phyloP scores from a whole-genome alignment of 2,888 invertebrate genomes.

The Amblyjoppa proteus region DNA sequence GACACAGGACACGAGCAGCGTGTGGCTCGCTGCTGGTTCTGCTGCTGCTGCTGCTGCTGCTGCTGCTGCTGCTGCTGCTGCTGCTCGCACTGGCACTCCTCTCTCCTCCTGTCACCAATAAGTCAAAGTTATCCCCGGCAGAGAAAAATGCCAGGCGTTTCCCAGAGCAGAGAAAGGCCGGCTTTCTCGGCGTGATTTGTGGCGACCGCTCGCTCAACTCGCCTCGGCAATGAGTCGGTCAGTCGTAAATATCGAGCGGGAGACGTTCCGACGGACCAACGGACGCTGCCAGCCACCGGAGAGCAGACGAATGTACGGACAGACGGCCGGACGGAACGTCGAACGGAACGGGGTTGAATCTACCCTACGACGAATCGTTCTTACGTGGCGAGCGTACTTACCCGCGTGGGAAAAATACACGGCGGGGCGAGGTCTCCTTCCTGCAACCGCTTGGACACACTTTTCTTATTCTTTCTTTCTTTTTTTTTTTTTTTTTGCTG shows the following conservation, averaged over 20 bases:
- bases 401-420: conserved; percentile 1
- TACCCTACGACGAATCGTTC: conserved; percentile 70
- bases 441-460: conserved; percentile 1
- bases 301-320: conserved; percentile 60
- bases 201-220: conserved; percentile 84
- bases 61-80: conserved; percentile 19
- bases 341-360: conserved; percentile 67
- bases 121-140: conserved; percentile 85
- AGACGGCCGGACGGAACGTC: conserved; percentile 58
- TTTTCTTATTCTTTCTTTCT: background rate
- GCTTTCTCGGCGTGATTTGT: conserved; percentile 84
- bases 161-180: conserved; percentile 84
- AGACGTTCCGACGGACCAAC: conserved; percentile 76
- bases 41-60: conserved; percentile 12
- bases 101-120: conserved; percentile 82
- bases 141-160: conserved; percentile 85
- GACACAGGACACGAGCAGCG: conserved; percentile 29
- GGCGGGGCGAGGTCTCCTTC: conserved; percentile 24
- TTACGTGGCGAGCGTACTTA: conserved; percentile 61
- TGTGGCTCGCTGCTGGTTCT: conserved; percentile 30
- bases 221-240: conserved; percentile 84
- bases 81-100: conserved; percentile 59
- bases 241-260: conserved; percentile 84
- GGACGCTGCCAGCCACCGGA: conserved; percentile 66
- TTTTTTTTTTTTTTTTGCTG: background rate